phyloP scores from a whole-genome alignment of 2,888 invertebrate genomes.

The Fragum whitleyi region DNA sequence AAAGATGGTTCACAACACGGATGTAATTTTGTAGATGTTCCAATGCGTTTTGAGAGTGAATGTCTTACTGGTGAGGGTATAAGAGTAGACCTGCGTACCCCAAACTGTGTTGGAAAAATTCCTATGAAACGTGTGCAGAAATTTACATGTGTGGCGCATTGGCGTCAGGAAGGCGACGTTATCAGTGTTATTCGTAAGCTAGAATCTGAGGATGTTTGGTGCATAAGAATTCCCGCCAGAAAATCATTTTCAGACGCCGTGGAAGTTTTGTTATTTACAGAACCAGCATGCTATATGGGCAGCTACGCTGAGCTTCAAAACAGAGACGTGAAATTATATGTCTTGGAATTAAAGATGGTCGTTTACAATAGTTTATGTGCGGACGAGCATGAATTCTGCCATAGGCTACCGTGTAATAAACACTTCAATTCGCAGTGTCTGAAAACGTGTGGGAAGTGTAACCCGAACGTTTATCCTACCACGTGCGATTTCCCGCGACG shows the following conservation, averaged over 20 bases:
- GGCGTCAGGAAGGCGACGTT: constrained; percentile 69
- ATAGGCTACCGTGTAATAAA: constrained; percentile 67
- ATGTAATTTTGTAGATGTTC: constrained; percentile 78
- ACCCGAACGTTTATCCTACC: constrained; percentile 61
- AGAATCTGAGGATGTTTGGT: constrained; percentile 68
- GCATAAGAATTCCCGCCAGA: constrained; percentile 70
- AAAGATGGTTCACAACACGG: constrained; percentile 67
- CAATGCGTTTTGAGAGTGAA: constrained; percentile 80
- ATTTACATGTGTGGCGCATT: constrained; percentile 72
- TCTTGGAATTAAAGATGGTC: constrained; percentile 66
- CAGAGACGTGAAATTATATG: constrained; percentile 56
- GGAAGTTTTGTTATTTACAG: constrained; percentile 69
- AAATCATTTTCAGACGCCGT: constrained; percentile 39
- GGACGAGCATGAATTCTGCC: constrained; percentile 79
- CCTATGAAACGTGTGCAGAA: constrained; percentile 70
- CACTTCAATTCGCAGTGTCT: constrained; percentile 74
- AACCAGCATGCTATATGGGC: constrained; percentile 64
- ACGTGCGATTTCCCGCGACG: constrained; percentile 73
- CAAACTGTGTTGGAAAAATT: constrained; percentile 69
- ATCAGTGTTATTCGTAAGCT: constrained; percentile 69
- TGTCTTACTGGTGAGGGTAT: constrained; percentile 80
- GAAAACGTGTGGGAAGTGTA: constrained; percentile 75
- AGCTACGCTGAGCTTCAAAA: constrained; percentile 8
- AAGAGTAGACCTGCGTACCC: constrained; percentile 73
- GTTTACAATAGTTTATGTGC: constrained; percentile 71